Evolutionary conservation across 2,113 vertebrate genomes (phyloP).

Genomic region (Ranitomeya imitator): DNA sequence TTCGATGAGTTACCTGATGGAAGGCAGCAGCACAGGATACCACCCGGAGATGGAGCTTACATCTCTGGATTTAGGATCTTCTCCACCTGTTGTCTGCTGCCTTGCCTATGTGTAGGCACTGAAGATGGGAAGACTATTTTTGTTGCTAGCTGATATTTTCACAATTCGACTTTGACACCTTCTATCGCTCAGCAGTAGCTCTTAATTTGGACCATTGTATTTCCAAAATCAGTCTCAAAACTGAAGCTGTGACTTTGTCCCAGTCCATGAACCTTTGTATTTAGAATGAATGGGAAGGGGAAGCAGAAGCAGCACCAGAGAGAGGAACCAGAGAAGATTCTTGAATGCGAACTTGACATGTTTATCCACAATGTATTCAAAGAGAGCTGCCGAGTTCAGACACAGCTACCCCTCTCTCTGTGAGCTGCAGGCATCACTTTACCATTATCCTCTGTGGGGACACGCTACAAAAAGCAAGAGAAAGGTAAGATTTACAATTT

Average conservation of each 20-base stretch:
- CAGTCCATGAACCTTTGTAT: slow-evolving; percentile 26
- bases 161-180: not conserved
- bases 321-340: slow-evolving; percentile 38
- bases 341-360: slow-evolving; percentile 62
- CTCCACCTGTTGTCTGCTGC: slow-evolving; percentile 47
- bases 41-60: slow-evolving; percentile 14
- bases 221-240: slow-evolving; percentile 39
- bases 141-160: slow-evolving; percentile 3
- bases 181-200: slow-evolving; percentile 8
- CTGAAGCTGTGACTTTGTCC: slow-evolving; percentile 41
- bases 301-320: slow-evolving; percentile 16
- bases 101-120: slow-evolving; percentile 49
- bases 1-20: slow-evolving; percentile 55
- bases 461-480: slow-evolving; percentile 58
- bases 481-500: slow-evolving; percentile 62
- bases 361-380: slow-evolving; percentile 62
- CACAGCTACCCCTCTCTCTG: slow-evolving; percentile 63
- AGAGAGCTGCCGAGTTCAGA: slow-evolving; percentile 59
- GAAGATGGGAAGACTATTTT: slow-evolving; percentile 52
- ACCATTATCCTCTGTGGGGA: slow-evolving; percentile 62
- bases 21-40: slow-evolving; percentile 38
- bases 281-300: slow-evolving; percentile 35
- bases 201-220: slow-evolving; percentile 7
- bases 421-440: slow-evolving; percentile 62
- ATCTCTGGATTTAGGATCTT: slow-evolving; percentile 47